These are phyloP conservation scores for Drosophila ficusphila DNA, from an alignment of 1,140 invertebrate genomes.

Conservation along the genomic window DNA sequence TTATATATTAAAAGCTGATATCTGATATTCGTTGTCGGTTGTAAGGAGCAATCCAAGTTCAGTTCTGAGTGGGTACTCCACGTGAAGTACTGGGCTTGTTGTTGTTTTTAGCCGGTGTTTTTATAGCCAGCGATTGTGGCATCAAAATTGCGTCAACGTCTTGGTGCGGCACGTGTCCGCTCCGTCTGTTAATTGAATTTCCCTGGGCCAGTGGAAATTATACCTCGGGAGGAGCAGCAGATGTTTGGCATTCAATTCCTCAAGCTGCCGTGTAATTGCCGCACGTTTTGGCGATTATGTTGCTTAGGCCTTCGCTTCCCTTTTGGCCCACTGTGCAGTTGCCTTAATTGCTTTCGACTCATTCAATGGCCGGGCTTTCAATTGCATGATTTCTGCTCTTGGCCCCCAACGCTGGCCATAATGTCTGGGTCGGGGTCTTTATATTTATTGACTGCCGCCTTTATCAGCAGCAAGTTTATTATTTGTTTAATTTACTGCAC, in stretches of 20 bases:
- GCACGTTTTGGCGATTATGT: conserved; percentile 79
- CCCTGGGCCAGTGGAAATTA: conserved; percentile 49
- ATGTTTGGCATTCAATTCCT: conserved; percentile 73
- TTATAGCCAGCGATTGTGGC: conserved; percentile 52
- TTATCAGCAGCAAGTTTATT: conserved; percentile 33
- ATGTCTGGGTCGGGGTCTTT: conserved; percentile 24
- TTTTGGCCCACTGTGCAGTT: conserved; percentile 48
- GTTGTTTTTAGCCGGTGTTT: conserved; percentile 37
- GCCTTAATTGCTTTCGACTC: conserved; percentile 54
- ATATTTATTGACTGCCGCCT: conserved; percentile 25
- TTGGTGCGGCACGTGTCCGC: conserved; percentile 59
- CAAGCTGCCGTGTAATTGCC: conserved; percentile 74
- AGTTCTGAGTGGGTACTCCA: conserved; percentile 49
- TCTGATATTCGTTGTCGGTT: conserved; percentile 1
- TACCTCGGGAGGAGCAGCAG: conserved; percentile 23
- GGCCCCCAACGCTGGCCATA: conserved; percentile 16
- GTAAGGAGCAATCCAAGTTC: conserved; percentile 5
- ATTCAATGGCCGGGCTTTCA: conserved; percentile 7
- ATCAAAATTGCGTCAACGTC: conserved; percentile 34
- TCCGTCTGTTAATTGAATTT: conserved; percentile 72
- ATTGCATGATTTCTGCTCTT: conserved; percentile 29
- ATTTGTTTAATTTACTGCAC: conserved; percentile 46
- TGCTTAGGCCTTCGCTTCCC: conserved; percentile 58
- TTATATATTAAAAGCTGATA: background rate
- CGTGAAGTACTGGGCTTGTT: conserved; percentile 43